A percentile compares a stretch with the other conserved stretches of the same genome.
Evolutionary conservation across 2,797 vertebrate species (phyloP).

Genomic region (Xenopus petersii): DNA sequence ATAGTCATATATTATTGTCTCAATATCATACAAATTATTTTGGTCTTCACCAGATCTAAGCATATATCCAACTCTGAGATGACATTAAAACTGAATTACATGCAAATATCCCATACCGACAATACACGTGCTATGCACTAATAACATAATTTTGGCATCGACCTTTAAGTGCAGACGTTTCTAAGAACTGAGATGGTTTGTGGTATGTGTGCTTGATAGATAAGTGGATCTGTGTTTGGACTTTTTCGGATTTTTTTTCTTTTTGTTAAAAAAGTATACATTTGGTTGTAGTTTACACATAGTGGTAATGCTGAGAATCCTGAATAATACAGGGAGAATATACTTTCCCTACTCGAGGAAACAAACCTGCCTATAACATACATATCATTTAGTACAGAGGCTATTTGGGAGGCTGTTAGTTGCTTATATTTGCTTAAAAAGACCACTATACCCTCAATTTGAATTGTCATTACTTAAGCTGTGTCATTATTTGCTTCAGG

Average conservation of each 20-base stretch:
- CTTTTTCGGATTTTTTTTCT: background rate
- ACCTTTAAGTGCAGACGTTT: constrained; percentile 16
- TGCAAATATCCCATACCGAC: constrained; percentile 12
- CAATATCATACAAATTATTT: background rate
- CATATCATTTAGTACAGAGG: background rate
- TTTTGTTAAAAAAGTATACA: background rate
- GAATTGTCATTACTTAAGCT: too few relatives aligned
- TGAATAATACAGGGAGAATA: background rate
- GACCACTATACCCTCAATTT: too few relatives aligned
- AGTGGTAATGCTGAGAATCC: background rate
- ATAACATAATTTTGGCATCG: background rate
- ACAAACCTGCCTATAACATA: background rate
- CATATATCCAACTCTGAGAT: background rate
- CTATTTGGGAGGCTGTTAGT: constrained; percentile 21
- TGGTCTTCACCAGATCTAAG: background rate
- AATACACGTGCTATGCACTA: background rate
- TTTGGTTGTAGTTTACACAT: background rate
- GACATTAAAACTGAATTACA: constrained; percentile 30
- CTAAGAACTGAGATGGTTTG: background rate
- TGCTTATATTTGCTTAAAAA: background rate
- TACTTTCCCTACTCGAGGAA: background rate
- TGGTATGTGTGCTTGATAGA: background rate
- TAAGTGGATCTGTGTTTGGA: constrained; percentile 1
- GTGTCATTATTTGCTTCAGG: too few relatives aligned
- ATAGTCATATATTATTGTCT: background rate